These are phyloP conservation scores for Oryzias celebensis DNA, from an alignment of 2,113 vertebrate genomes.

Conservation along the genomic window DNA sequence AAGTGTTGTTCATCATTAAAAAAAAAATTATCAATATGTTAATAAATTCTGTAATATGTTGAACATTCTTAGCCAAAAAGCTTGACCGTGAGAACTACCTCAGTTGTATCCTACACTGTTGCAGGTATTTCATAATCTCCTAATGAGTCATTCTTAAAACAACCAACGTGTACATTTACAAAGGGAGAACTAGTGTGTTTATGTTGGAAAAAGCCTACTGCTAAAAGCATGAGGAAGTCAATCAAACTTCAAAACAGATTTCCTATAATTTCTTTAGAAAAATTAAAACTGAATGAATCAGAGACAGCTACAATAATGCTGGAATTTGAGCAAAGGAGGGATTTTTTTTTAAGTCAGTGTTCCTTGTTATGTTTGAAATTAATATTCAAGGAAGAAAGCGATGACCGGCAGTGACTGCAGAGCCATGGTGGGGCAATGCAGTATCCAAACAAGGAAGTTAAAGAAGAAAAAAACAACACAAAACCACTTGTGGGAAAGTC, in stretches of 20 bases:
- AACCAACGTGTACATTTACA: conserved; percentile 1
- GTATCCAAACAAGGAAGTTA: conserved; percentile 62
- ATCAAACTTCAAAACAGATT: conserved; percentile 8
- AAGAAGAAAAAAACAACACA: conserved; percentile 17
- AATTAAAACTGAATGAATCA: neutral
- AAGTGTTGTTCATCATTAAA: neutral
- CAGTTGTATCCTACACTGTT: neutral
- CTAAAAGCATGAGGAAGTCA: neutral
- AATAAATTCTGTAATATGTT: too few species aligned
- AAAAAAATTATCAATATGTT: neutral
- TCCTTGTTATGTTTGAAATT: too few species aligned
- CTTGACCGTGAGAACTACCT: neutral
- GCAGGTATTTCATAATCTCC: neutral
- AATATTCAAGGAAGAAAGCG: too few species aligned
- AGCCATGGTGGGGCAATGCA: conserved; percentile 42
- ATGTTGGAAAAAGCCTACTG: neutral
- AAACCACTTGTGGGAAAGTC: conserved; percentile 44
- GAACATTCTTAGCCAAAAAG: neutral
- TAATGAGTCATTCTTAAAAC: neutral
- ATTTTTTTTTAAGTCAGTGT: too few species aligned
- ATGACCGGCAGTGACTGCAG: neutral
- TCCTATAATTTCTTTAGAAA: neutral
- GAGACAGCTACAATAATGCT: too few species aligned
- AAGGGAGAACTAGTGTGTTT: neutral
- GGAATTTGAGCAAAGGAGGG: too few species aligned